These are phyloP conservation scores for Lasiurus borealis DNA, from an alignment of 2,113 vertebrate genomes.

Conservation along the genomic window DNA sequence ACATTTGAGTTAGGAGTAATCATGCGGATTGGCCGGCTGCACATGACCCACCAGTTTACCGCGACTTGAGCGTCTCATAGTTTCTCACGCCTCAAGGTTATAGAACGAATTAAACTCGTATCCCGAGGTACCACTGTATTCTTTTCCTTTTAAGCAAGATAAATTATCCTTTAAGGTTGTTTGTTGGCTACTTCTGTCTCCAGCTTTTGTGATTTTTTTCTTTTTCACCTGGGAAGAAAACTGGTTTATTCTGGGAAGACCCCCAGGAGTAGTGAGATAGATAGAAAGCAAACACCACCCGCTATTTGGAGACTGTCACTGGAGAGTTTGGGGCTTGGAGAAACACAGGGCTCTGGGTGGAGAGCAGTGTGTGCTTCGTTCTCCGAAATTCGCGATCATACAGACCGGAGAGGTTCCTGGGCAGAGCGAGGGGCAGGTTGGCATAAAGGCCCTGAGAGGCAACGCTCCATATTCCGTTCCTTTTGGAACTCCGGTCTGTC, in stretches of 20 bases:
- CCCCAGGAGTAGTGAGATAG: neutral
- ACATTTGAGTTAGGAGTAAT: too few species aligned
- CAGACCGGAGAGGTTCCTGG: neutral
- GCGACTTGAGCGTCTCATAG: too few species aligned
- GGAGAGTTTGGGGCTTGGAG: neutral
- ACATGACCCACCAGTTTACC: too few species aligned
- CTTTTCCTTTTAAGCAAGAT: conserved; percentile 24
- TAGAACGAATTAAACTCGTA: too few species aligned
- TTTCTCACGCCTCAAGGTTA: too few species aligned
- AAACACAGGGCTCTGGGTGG: neutral
- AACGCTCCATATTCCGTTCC: neutral
- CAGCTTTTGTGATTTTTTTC: conserved; percentile 31
- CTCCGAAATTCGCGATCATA: neutral
- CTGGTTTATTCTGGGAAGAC: neutral
- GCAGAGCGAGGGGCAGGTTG: neutral
- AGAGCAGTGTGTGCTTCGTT: neutral
- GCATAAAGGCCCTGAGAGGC: neutral
- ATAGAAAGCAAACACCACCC: neutral
- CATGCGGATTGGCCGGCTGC: too few species aligned
- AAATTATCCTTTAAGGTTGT: neutral
- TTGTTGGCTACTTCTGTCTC: conserved; percentile 4
- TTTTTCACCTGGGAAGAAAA: neutral
- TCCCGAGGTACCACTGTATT: too few species aligned
- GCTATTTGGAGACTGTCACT: neutral
- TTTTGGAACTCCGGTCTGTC: neutral